Evolutionary conservation across 2,888 invertebrate genomes (phyloP).

Genomic region (Rhopalosiphum nymphaeae): DNA sequence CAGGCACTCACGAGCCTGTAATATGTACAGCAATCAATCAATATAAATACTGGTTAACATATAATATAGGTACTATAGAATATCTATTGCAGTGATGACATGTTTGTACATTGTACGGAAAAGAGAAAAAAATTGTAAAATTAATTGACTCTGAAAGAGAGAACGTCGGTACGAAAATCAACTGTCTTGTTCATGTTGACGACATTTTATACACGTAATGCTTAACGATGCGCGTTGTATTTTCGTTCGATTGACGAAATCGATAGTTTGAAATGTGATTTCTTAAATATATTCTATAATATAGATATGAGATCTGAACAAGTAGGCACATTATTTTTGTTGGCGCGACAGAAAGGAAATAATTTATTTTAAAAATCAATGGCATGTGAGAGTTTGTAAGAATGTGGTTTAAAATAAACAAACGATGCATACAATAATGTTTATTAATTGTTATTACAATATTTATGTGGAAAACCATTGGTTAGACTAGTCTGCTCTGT

Average conservation of each 20-base stretch:
- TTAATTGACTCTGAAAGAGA: constrained; percentile 36
- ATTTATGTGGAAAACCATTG: constrained; percentile 7
- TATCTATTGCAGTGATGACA: not conserved
- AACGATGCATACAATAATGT: not conserved
- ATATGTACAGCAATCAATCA: constrained; percentile 41
- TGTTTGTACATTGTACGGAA: not conserved
- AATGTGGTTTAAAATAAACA: constrained; percentile 32
- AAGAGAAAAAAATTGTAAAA: constrained; percentile 12
- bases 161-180: not conserved
- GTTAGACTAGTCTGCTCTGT: constrained; percentile 33
- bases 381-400: constrained; percentile 42
- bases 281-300: not conserved
- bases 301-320: not conserved
- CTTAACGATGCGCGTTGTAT: not conserved
- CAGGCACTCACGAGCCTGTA: not conserved
- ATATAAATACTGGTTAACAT: not conserved
- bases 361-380: constrained; percentile 19
- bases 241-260: not conserved
- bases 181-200: not conserved
- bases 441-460: constrained; percentile 15
- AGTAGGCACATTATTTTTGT: not conserved
- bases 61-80: not conserved
- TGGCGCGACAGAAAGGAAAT: not conserved
- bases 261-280: not conserved
- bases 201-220: not conserved